These are phyloP conservation scores for Berghia stephanieae DNA, from an alignment of 1,140 invertebrate species.

Conservation along the genomic window DNA sequence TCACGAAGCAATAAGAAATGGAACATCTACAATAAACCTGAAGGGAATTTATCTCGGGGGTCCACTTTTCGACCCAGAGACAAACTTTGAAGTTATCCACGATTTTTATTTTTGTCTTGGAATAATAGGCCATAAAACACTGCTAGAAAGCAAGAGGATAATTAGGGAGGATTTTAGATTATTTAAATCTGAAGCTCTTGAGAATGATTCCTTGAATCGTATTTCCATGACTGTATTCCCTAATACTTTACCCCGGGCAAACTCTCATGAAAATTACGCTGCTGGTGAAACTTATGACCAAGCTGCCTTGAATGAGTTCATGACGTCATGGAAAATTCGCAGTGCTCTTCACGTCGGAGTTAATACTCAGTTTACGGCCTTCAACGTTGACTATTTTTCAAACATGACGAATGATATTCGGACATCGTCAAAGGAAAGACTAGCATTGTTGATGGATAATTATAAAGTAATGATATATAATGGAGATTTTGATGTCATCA, in stretches of 20 bases:
- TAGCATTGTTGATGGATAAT: constrained; percentile 23
- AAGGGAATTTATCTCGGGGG: constrained; percentile 13
- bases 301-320: not conserved
- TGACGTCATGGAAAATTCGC: not conserved
- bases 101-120: constrained; percentile 25
- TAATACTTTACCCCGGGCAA: not conserved
- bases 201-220: not conserved
- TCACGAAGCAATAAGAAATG: not conserved
- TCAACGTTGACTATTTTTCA: constrained; percentile 18
- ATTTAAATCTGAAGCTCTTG: not conserved
- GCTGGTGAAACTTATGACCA: constrained; percentile 3
- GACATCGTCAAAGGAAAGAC: constrained; percentile 7
- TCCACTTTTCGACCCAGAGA: constrained; percentile 23
- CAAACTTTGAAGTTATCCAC: constrained; percentile 19
- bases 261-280: constrained; percentile 31
- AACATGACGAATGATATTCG: constrained; percentile 8
- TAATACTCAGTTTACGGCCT: not conserved
- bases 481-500: constrained; percentile 26
- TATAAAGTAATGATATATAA: constrained; percentile 30
- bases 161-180: constrained; percentile 5
- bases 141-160: not conserved
- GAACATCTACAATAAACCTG: not conserved
- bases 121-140: constrained; percentile 13
- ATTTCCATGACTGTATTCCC: constrained; percentile 10
- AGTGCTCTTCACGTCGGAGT: constrained; percentile 19